Conservation (phyloP, 2,797 vertebrate genomes). For the Rhabdophis nuchalis region DNA sequence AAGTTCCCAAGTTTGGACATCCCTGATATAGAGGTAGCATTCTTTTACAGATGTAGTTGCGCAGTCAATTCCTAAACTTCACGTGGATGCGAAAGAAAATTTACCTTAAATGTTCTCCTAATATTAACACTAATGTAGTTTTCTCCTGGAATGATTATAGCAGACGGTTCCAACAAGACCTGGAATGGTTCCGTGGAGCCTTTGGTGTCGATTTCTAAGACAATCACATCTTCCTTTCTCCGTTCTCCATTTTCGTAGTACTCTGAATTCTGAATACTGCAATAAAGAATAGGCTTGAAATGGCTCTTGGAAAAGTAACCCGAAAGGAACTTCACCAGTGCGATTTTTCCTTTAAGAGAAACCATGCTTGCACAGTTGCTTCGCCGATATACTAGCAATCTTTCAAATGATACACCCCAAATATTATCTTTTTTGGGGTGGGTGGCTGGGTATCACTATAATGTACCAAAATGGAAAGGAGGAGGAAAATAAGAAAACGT, state of each 20-base stretch:
- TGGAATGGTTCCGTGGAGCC: constrained; percentile 80
- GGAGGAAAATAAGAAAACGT: not conserved
- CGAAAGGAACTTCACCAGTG: too few relatives aligned
- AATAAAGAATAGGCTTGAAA: constrained; percentile 23
- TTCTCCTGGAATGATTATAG: constrained; percentile 83
- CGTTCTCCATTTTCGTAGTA: constrained; percentile 22
- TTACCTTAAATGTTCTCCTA: constrained; percentile 81
- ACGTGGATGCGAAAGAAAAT: constrained; percentile 24
- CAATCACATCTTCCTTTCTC: constrained; percentile 70
- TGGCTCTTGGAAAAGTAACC: not conserved
- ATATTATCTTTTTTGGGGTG: not conserved
- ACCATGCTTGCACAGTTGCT: not conserved
- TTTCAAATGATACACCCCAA: not conserved
- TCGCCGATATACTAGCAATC: not conserved
- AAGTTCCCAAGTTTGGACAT: too few relatives aligned
- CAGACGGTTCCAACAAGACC: constrained; percentile 85
- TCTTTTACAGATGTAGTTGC: not conserved
- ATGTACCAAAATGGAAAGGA: not conserved
- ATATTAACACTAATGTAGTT: constrained; percentile 74
- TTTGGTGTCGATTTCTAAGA: constrained; percentile 87
- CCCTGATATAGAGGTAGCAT: not conserved
- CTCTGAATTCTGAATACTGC: constrained; percentile 42
- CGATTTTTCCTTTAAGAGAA: not conserved
- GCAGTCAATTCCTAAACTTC: not conserved
- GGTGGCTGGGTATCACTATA: not conserved